Base-by-base conservation (phyloP, 2,113 vertebrate genomes). In the Sciurus niger region DNA sequence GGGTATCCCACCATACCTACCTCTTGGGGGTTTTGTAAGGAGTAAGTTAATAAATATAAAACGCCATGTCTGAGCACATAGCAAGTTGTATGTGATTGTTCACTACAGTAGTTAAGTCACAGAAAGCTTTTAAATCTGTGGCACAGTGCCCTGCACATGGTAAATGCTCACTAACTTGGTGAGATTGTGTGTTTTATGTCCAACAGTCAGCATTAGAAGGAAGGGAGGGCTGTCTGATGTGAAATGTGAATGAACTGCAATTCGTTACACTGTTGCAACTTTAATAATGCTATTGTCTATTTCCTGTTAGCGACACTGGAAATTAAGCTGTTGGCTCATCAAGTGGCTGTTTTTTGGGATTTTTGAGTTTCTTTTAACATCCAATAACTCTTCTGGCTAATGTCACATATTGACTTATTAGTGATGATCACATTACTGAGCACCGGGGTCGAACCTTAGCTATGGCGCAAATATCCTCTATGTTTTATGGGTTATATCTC, bases 251-350 rank as follows among this genome's bases (percentile, higher is more conserved):
- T 83, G 40, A 76, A 80, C 76, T 28, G 14, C 51, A 96, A 93
- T 89, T 86, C 48, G 40, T 55, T 73, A 34, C 34, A 37, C 55
- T 53, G 24, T 89, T 91, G 43, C 40, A 80, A 79, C 74, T 83
- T 93, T 89, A 93, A 86, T 89, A 93, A 95, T 60, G 6, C 65
- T 37, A 17, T 63, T 79, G 68, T 92, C 87, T 77, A 13, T 88
- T 92, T 97, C 58, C 80, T 73, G 24, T 78, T 60, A 92, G 40
- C 85, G 89, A 89, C 65, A 72, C 20, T 89, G 28, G 90, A 78
- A 96, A 92, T 96, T 93, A 95, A 98, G 58, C 48, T 76, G 24
- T 79, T 89, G 17, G 30, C 85, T 94, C 94, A 95, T 91, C 83
- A 74, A 96, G 60, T 90, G 68, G 18, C 74, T 89, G 34, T 89